Evolutionary conservation across 2,797 vertebrate genomes (phyloP).

Genomic region (Acanthis flammea): DNA sequence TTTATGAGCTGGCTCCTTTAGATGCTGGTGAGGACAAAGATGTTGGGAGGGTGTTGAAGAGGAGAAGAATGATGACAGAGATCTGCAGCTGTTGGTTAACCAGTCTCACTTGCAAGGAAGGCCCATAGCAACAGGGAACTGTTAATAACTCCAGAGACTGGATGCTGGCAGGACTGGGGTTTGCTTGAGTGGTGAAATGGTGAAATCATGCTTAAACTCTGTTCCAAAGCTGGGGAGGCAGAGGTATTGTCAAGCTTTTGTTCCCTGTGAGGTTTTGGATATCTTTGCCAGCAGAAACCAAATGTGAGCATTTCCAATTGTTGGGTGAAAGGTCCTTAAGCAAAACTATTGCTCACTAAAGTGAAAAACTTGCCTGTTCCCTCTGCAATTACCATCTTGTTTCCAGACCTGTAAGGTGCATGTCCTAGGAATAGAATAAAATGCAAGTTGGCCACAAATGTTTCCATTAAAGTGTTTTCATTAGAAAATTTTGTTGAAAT

Average conservation of each 20-base stretch:
- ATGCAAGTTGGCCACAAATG: neutral
- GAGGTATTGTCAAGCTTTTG: neutral
- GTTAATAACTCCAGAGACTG: neutral
- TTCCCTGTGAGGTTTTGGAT: neutral
- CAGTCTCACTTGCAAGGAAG: neutral
- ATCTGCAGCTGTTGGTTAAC: neutral
- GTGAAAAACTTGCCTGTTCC: neutral
- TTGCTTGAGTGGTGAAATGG: neutral
- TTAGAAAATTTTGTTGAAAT: neutral
- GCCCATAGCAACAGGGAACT: neutral
- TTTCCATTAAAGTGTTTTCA: neutral
- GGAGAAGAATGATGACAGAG: neutral
- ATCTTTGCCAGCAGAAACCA: neutral
- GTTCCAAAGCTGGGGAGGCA: neutral
- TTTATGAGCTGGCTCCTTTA: neutral
- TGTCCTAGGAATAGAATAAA: neutral
- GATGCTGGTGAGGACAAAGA: neutral
- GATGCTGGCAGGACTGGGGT: neutral
- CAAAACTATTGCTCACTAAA: neutral
- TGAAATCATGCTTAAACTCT: neutral
- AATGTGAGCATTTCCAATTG: neutral
- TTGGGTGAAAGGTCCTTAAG: neutral
- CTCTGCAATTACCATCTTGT: neutral
- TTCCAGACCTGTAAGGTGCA: neutral
- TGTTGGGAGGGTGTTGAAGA: neutral